Conservation (phyloP, 2,113 vertebrate genomes). For the Datnioides undecimradiatus region DNA sequence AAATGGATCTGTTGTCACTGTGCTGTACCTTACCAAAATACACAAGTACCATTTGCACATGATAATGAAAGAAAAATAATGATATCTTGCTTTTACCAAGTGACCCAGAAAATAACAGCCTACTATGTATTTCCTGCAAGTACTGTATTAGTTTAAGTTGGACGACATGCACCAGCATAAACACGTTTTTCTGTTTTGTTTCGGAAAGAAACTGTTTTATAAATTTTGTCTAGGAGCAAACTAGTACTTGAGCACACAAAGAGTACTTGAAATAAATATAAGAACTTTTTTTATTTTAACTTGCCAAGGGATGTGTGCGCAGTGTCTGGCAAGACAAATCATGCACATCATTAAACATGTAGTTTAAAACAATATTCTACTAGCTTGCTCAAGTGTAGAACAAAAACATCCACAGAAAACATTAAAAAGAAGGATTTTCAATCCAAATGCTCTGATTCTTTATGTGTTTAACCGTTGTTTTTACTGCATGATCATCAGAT, state of each 20-base stretch:
- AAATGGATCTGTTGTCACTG: conserved; percentile 5
- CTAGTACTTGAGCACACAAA: conserved; percentile 36
- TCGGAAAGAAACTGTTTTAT: neutral
- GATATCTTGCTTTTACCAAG: conserved; percentile 6
- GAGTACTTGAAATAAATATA: conserved; percentile 33
- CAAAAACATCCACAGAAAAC: conserved; percentile 9
- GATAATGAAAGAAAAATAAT: neutral
- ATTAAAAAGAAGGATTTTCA: conserved; percentile 30
- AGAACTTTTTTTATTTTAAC: neutral
- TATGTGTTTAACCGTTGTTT: conserved; percentile 14
- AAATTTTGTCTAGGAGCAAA: neutral
- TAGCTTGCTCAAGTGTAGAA: conserved; percentile 11
- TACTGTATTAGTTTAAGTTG: conserved; percentile 41
- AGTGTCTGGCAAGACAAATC: neutral
- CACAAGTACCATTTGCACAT: conserved; percentile 8
- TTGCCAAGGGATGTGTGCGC: conserved; percentile 16
- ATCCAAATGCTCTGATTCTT: conserved; percentile 22
- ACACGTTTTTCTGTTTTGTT: conserved; percentile 18
- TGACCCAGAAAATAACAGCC: conserved; percentile 25
- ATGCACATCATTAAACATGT: neutral
- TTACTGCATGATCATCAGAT: neutral
- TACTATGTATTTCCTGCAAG: conserved; percentile 23
- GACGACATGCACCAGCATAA: neutral
- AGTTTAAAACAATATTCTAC: neutral
- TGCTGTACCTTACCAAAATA: neutral